A percentile compares a stretch with the other conserved stretches of the same genome.
Evolutionary conservation across 2,888 invertebrate genomes (phyloP).

Genomic region (Tinea pellionella): DNA sequence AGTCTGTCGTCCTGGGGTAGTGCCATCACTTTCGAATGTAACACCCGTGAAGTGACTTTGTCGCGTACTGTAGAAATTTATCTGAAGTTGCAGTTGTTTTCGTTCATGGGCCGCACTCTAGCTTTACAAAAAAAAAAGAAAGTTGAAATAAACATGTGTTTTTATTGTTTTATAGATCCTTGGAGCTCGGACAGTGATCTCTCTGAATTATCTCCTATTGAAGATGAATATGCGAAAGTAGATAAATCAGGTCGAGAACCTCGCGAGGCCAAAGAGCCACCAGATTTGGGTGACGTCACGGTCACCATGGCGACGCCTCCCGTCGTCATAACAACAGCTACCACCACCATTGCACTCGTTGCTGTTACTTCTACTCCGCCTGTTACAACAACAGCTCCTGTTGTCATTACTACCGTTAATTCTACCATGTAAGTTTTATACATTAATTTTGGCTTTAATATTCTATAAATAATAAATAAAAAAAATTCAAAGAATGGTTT

Average conservation of each 20-base stretch:
- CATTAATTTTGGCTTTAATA: too few species aligned
- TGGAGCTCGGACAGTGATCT: conserved; percentile 89
- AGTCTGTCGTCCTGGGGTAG: too few species aligned
- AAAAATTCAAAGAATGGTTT: too few species aligned
- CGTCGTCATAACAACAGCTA: conserved; percentile 17
- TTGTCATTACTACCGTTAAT: conserved; percentile 17
- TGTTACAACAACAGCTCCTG: not conserved
- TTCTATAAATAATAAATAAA: too few species aligned
- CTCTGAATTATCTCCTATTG: conserved; percentile 85
- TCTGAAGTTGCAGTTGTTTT: too few species aligned
- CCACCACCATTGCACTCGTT: conserved; percentile 14
- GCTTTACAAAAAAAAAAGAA: too few species aligned
- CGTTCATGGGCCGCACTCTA: too few species aligned
- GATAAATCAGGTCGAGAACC: conserved; percentile 43
- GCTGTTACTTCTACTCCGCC: conserved; percentile 16
- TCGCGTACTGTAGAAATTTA: too few species aligned
- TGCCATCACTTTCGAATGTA: too few species aligned
- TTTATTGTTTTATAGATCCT: conserved; percentile 58
- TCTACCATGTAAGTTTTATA: conserved; percentile 24
- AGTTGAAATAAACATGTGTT: too few species aligned
- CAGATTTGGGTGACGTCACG: conserved; percentile 58
- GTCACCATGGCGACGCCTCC: conserved; percentile 15
- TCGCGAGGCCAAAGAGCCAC: conserved; percentile 32
- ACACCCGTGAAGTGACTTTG: too few species aligned
- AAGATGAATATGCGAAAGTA: conserved; percentile 69